Evolutionary conservation across 2,113 vertebrate genomes (phyloP), one percentile per base, ranked within the genome.

Genomic region (Spheniscus mendiculus): DNA sequence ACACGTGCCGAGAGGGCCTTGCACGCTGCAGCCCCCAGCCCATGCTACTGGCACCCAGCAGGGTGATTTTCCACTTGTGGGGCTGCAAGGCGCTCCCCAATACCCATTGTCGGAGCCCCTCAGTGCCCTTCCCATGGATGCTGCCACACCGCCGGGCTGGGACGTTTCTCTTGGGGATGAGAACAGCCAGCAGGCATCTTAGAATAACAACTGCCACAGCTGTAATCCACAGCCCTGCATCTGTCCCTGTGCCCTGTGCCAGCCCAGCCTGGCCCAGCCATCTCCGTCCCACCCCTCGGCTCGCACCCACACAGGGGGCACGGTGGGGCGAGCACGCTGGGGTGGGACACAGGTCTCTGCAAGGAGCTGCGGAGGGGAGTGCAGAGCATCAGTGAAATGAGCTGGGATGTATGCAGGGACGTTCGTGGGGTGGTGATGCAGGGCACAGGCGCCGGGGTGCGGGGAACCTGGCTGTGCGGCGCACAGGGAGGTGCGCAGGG

Each of bases 261-360:
- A 4, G 38, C 25, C 70, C 30, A 49, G 11, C 20, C 38, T 62
- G 52, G 44, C 63, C 5, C 44, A 42, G 40, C 30, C 5, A 1
- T n/a, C 40, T 89, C 29, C 50, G 45, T 56, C 40, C 29, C 23
- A 38, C 5, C 4, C 20, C 59, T 71, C 40, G 7, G 11, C 18
- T 36, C 0, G 0, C 44, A 66, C 10, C 30, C 0, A 0, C 1
- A 0, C 1, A 17, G 13, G 19, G 32, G 26, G 9, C 29, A 5
- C 0, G 4, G 21, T 2, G 34, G 49, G 55, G 19, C 8, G 32
- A 84, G 58, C 32, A 45, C 30, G 18, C 23, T 0, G 2, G 45
- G 16, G 30, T 65, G 42, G 25, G 58, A 77, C 27, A 53, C 0
- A 0, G 55, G 26, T 69, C 11, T 73, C 34, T 32, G 19, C 23